Base-by-base conservation (phyloP, 2,888 invertebrate species). In the Ormyrus labotus region DNA sequence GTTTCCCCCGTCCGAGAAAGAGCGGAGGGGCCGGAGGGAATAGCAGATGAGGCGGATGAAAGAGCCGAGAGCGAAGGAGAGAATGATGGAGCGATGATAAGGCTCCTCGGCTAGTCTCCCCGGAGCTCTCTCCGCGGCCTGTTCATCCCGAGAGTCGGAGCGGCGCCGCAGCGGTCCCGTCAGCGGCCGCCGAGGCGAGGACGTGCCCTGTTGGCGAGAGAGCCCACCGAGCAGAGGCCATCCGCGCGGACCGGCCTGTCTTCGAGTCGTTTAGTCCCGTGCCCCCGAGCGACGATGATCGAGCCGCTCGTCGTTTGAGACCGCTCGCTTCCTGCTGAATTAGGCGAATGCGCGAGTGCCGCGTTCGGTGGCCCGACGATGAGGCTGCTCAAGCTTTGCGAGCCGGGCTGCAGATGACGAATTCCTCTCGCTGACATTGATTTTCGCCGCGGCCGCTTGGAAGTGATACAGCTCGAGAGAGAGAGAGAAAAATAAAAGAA, bases 51-150 rank as follows among this genome's bases (percentile, higher is more conserved):
- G 11, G 48, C 48, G 48, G 70, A n/a, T 51, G 48, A 61, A 50
- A 13, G 51, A 63, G 68, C 19, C 19, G 61, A 57, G 50, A 71
- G 65, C 77, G 81, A 83, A 84, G 83, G 83, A 85, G 85, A 85
- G 87, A 89, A 87, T 86, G 87, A 89, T 87, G 87, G 85, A 83
- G 84, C 87, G 89, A 88, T 90, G 90, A 90, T 90, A 90, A 90
- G 89, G 60, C 50, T 64, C n/a, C 55, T 72, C 68, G 80, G 68
- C 81, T 83, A 89, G 88, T 89, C 86, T 86, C 85, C 85, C 86
- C 84, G 83, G 83, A 83, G 85, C 85, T 85, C 85, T 84, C 85
- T 83, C 80, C 69, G 64, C 68, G 65, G 58, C 34, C 61, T 60
- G 60, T 63, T 76, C 78, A 50, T 72, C 74, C 77, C 64, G 19